Evolutionary conservation across 2,888 invertebrate genomes (phyloP).

Genomic region (Drosophila affinis): DNA sequence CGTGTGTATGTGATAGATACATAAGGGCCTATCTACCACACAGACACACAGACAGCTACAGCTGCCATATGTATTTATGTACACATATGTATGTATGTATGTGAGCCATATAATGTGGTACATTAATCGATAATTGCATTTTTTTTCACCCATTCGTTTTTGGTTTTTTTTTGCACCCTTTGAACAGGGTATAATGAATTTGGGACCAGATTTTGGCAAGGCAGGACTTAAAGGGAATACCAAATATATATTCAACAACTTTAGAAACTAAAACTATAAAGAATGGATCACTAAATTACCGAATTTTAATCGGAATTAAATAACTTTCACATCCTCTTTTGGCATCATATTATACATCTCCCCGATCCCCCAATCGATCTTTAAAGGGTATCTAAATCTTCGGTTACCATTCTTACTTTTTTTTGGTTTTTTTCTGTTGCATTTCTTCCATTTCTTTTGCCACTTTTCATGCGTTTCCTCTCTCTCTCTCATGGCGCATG

Average conservation of each 20-base stretch:
- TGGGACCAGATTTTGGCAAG: no score
- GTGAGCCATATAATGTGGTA: slow-evolving; percentile 74
- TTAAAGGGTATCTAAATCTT: background rate
- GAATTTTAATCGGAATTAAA: background rate
- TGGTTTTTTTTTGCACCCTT: slow-evolving; percentile 18
- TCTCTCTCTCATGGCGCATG: slow-evolving; percentile 62
- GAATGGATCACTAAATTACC: background rate
- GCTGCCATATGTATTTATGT: slow-evolving; percentile 5
- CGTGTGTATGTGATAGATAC: slow-evolving; percentile 40
- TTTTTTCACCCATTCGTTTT: slow-evolving; percentile 57
- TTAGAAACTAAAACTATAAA: background rate
- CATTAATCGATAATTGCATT: slow-evolving; percentile 80
- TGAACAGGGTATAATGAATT: background rate
- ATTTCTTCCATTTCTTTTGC: slow-evolving; percentile 69
- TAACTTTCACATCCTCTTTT: no score
- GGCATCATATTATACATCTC: background rate
- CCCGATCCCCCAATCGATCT: background rate
- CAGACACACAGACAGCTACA: slow-evolving; percentile 25
- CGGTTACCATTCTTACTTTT: slow-evolving; percentile 9
- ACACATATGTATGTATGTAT: background rate
- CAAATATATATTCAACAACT: background rate
- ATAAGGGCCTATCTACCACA: slow-evolving; percentile 71
- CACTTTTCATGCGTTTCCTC: slow-evolving; percentile 64
- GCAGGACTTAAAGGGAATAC: no score
- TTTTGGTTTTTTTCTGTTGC: slow-evolving; percentile 1